phyloP scores from a whole-genome alignment of 2,797 vertebrate genomes.

The Falco peregrinus region DNA sequence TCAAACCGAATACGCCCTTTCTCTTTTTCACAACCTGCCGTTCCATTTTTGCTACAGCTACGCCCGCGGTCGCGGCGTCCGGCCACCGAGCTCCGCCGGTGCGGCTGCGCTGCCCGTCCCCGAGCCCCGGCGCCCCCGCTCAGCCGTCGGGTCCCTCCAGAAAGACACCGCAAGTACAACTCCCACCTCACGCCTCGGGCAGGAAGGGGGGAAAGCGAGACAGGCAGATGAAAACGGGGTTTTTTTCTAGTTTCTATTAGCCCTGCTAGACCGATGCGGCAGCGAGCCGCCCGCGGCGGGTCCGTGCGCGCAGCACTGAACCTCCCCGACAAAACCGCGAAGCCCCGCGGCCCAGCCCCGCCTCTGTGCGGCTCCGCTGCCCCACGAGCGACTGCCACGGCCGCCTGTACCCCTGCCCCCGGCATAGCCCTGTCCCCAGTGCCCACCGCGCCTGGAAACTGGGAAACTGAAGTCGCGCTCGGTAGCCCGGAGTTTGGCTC shows the following conservation, averaged over 20 bases:
- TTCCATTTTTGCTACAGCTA: background rate
- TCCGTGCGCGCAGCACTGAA: background rate
- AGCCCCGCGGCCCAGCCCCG: background rate
- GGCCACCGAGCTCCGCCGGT: no score
- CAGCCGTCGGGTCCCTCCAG: background rate
- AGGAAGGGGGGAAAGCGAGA: background rate
- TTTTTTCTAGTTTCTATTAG: background rate
- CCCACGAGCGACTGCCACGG: background rate
- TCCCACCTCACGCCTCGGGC: background rate
- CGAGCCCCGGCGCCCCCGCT: no score
- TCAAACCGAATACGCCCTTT: background rate
- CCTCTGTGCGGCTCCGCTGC: background rate
- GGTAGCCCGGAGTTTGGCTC: accelerated
- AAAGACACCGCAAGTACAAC: background rate
- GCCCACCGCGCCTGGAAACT: accelerated
- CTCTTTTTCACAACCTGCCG: background rate
- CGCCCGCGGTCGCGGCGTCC: no score
- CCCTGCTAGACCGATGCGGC: background rate
- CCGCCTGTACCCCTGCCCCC: background rate
- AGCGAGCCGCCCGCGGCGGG: background rate
- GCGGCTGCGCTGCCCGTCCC: no score
- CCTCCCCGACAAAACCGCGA: no score
- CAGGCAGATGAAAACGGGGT: background rate
- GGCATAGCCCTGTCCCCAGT: accelerated
- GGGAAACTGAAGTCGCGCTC: accelerated